Percentiles rank a stretch among this genome's conserved stretches.
Conservation (phyloP, 2,797 vertebrate species). For the Chaenodraco wilsoni region DNA sequence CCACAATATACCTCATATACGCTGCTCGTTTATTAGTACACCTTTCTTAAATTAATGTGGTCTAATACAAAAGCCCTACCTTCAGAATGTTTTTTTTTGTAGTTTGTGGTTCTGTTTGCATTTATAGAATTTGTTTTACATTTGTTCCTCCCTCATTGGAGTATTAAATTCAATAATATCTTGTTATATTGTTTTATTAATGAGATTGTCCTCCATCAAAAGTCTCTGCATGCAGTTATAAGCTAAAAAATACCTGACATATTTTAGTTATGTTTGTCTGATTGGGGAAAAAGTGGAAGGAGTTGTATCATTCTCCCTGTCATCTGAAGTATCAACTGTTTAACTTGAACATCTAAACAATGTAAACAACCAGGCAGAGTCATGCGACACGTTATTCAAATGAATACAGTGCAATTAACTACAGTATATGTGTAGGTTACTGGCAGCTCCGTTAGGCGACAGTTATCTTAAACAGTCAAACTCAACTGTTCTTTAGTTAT, state of each 20-base stretch:
- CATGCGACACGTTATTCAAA: slow-evolving; percentile 59
- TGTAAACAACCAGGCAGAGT: slow-evolving; percentile 43
- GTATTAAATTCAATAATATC: neutral
- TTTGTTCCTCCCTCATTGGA: neutral
- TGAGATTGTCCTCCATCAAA: neutral
- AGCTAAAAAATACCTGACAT: neutral
- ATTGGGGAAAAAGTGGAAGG: neutral
- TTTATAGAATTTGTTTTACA: neutral
- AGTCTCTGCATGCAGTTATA: neutral
- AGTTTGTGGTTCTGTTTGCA: neutral
- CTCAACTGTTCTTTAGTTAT: slow-evolving; percentile 50
- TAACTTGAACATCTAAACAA: slow-evolving; percentile 30
- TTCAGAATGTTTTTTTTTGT: neutral
- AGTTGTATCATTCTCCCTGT: neutral
- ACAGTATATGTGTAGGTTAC: slow-evolving; percentile 5
- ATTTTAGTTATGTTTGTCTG: neutral
- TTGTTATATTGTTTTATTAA: neutral
- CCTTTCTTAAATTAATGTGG: neutral
- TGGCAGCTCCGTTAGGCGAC: slow-evolving; percentile 43
- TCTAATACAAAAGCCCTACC: neutral
- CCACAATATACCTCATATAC: neutral
- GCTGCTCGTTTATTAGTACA: neutral
- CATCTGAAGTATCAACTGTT: slow-evolving; percentile 15
- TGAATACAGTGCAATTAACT: slow-evolving; percentile 15
- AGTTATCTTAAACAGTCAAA: slow-evolving; percentile 59